These are phyloP conservation scores for Bombus confusus DNA, from an alignment of 1,140 invertebrate genomes.

Conservation along the genomic window DNA sequence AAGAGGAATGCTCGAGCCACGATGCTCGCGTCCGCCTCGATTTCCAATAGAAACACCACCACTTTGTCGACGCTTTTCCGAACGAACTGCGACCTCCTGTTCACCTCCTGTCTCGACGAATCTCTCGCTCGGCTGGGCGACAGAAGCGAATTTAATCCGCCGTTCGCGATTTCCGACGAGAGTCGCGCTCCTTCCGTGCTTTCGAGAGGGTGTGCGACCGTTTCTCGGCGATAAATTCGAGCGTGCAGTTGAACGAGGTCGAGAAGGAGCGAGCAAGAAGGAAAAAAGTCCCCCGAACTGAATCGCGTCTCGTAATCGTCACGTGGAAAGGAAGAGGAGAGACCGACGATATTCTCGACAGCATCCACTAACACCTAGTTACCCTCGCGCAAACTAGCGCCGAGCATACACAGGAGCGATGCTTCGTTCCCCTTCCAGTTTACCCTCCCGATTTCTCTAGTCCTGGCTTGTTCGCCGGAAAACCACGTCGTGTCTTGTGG, in stretches of 20 bases:
- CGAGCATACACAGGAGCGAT: slow-evolving; percentile 34
- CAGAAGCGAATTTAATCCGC: slow-evolving; percentile 64
- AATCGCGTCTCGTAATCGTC: slow-evolving; percentile 17
- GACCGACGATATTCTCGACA: slow-evolving; percentile 41
- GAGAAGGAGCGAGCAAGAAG: too few species aligned
- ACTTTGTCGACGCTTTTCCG: neutral
- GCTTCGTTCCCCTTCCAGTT: neutral
- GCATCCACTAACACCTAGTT: slow-evolving; percentile 32
- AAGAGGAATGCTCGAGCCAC: slow-evolving; percentile 27
- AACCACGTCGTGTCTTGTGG: slow-evolving; percentile 72
- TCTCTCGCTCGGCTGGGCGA: slow-evolving; percentile 3
- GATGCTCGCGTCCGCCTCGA: slow-evolving; percentile 4
- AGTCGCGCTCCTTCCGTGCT: neutral
- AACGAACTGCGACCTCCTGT: neutral
- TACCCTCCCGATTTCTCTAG: slow-evolving; percentile 51
- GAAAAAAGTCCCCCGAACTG: neutral
- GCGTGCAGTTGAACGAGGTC: neutral
- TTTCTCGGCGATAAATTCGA: slow-evolving; percentile 8
- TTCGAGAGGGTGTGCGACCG: neutral
- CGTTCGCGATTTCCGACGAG: slow-evolving; percentile 12
- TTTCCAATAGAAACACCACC: slow-evolving; percentile 42
- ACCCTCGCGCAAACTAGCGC: slow-evolving; percentile 40
- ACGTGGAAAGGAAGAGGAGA: neutral
- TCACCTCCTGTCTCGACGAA: slow-evolving; percentile 4
- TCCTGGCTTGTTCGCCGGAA: slow-evolving; percentile 70